Evolutionary conservation across 2,888 invertebrate genomes (phyloP).

Genomic region (Xanthia icteritia): DNA sequence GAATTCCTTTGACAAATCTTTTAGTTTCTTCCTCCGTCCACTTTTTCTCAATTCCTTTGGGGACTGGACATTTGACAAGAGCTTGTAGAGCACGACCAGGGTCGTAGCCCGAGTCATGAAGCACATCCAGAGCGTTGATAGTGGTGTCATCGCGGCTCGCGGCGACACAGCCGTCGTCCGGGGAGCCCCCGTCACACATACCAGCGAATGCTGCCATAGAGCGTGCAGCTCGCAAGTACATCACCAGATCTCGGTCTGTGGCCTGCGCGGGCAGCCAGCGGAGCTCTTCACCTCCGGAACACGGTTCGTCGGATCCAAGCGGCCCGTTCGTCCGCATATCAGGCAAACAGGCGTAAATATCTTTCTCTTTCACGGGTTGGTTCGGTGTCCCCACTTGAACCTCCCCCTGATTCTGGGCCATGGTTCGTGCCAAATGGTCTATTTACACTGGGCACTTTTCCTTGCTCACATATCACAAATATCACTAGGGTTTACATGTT

Average conservation of each 20-base stretch:
- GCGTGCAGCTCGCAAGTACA: constrained; percentile 99
- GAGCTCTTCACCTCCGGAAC: constrained; percentile 94
- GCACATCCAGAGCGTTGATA: constrained; percentile 98
- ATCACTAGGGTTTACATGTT: constrained; percentile 82
- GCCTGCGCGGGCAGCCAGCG: constrained; percentile 98
- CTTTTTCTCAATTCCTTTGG: constrained; percentile 99
- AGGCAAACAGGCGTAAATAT: constrained; percentile 90
- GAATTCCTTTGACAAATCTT: constrained; percentile 99
- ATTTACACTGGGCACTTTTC: constrained; percentile 83
- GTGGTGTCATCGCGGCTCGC: constrained; percentile 99
- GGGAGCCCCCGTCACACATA: constrained; percentile 99
- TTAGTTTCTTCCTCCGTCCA: constrained; percentile 99
- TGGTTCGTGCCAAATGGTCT: constrained; percentile 81
- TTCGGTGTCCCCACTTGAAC: constrained; percentile 89
- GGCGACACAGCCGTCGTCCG: constrained; percentile 99
- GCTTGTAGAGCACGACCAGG: constrained; percentile 98
- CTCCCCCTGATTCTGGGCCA: constrained; percentile 90
- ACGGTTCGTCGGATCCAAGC: constrained; percentile 87
- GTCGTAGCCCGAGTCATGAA: constrained; percentile 99
- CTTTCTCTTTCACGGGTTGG: constrained; percentile 89
- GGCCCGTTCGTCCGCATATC: constrained; percentile 89
- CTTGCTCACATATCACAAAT: constrained; percentile 81
- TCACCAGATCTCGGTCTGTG: constrained; percentile 98
- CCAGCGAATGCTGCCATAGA: constrained; percentile 99
- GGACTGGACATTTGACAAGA: constrained; percentile 98